Evolutionary conservation across 2,888 invertebrate genomes (phyloP).

Genomic region (Dolomedes plantarius): DNA sequence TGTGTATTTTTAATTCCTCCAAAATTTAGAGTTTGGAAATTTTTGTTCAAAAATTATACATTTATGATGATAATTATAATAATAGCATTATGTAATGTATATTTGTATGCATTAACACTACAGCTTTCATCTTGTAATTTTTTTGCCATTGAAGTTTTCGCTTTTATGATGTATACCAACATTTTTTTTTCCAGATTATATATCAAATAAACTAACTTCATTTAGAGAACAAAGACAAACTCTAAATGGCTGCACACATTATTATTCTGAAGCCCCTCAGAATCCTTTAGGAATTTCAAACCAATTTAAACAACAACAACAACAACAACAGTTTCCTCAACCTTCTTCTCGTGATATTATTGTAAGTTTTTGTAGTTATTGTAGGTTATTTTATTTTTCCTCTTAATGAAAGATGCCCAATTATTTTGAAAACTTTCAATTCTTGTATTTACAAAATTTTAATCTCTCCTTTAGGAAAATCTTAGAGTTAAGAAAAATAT

Average conservation of each 20-base stretch:
- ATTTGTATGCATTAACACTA: too few species aligned
- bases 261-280: slow-evolving; percentile 42
- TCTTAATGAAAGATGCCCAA: not conserved
- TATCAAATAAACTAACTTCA: slow-evolving; percentile 33
- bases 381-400: too few species aligned
- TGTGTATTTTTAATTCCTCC: too few species aligned
- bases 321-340: slow-evolving; percentile 34
- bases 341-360: slow-evolving; percentile 39
- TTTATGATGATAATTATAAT: too few species aligned
- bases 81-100: too few species aligned
- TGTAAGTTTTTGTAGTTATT: slow-evolving; percentile 37
- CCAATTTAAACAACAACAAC: slow-evolving; percentile 48
- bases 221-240: slow-evolving; percentile 44
- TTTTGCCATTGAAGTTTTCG: too few species aligned
- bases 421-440: too few species aligned
- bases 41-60: too few species aligned
- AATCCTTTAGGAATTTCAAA: slow-evolving; percentile 47
- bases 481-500: slow-evolving; percentile 78
- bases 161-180: too few species aligned
- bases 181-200: slow-evolving; percentile 29
- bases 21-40: too few species aligned
- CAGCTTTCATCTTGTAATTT: too few species aligned
- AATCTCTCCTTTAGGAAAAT: slow-evolving; percentile 39
- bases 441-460: too few species aligned
- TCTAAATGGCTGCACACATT: slow-evolving; percentile 59